A percentile compares a stretch with the other conserved stretches of the same genome.
These are phyloP conservation scores for Atopsyche davidsoni DNA, from an alignment of 1,140 invertebrate genomes.

Conservation along the genomic window DNA sequence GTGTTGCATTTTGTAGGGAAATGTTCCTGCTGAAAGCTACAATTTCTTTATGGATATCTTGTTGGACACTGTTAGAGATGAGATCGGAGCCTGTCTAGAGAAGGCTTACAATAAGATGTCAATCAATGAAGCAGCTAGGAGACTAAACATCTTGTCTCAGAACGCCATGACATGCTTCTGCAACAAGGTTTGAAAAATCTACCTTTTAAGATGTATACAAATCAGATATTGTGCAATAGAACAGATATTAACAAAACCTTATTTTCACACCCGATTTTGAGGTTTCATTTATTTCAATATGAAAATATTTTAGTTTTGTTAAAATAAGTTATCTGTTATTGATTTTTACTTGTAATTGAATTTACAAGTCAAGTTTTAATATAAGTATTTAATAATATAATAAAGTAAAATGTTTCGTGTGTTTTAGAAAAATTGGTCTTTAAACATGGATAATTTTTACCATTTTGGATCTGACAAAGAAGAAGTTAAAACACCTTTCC, in stretches of 20 bases:
- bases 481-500: conserved; percentile 68
- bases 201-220: too few relatives aligned
- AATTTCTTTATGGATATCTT: conserved; percentile 97
- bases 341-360: too few relatives aligned
- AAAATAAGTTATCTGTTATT: too few relatives aligned
- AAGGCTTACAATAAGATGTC: conserved; percentile 92
- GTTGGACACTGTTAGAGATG: conserved; percentile 89
- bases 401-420: too few relatives aligned
- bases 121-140: conserved; percentile 77
- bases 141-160: conserved; percentile 68
- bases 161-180: conserved; percentile 13
- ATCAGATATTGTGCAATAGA: too few relatives aligned
- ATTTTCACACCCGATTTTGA: too few relatives aligned
- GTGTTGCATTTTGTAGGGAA: conserved; percentile 65
- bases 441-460: conserved; percentile 15
- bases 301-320: too few relatives aligned
- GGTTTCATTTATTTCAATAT: too few relatives aligned
- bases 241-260: too few relatives aligned
- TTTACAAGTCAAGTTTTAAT: too few relatives aligned
- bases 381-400: too few relatives aligned
- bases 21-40: conserved; percentile 94
- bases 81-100: conserved; percentile 95
- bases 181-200: conserved; percentile 14
- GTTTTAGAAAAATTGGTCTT: conserved; percentile 19
- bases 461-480: conserved; percentile 19